Conservation (phyloP, 2,113 vertebrate genomes). For the Dinomys branickii region DNA sequence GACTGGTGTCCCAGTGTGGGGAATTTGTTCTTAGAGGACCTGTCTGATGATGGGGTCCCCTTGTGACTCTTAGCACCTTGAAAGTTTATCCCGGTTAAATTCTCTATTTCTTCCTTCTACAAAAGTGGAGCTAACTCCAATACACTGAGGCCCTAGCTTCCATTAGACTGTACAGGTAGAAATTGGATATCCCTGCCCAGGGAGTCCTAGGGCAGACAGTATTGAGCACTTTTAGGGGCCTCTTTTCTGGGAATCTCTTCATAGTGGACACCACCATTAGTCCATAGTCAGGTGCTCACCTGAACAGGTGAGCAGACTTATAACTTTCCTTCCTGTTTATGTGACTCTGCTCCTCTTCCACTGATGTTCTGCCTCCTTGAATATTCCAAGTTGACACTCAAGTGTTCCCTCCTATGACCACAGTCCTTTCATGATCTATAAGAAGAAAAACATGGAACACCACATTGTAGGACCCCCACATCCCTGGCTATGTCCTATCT, state of each 20-base stretch:
- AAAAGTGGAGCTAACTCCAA: neutral
- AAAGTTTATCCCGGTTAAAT: neutral
- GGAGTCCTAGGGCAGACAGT: neutral
- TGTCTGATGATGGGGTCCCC: no score
- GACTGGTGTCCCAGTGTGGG: neutral
- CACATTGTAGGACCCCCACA: neutral
- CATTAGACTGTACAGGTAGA: neutral
- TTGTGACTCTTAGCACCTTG: no score
- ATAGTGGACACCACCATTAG: neutral
- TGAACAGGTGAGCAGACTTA: neutral
- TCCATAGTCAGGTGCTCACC: neutral
- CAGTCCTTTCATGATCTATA: neutral
- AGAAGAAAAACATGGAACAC: neutral
- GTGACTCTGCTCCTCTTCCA: neutral
- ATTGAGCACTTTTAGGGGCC: neutral
- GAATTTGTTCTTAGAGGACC: neutral
- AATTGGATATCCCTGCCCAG: neutral
- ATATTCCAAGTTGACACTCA: neutral
- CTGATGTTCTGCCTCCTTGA: neutral
- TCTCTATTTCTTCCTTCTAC: neutral
- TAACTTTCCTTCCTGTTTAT: neutral
- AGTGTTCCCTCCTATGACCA: neutral
- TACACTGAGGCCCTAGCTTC: neutral
- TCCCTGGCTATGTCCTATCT: neutral
- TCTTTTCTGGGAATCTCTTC: neutral